phyloP scores from a whole-genome alignment of 2,888 invertebrate species.

The Anodontia alba region DNA sequence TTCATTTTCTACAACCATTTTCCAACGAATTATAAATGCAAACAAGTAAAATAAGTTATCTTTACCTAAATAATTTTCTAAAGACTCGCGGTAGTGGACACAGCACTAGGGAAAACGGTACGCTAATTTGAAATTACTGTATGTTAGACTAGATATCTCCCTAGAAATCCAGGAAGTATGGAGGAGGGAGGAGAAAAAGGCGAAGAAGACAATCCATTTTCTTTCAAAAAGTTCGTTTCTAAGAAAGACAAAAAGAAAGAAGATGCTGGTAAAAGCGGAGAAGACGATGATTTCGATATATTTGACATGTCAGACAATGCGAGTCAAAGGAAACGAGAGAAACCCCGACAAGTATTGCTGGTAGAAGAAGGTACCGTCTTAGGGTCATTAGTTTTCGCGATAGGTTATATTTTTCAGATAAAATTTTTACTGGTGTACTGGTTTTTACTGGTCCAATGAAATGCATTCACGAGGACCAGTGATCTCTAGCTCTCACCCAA shows the following conservation, averaged over 20 bases:
- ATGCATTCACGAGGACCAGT: too few relatives aligned
- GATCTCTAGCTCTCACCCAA: too few relatives aligned
- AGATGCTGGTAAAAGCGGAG: conserved; percentile 30
- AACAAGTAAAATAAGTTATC: too few relatives aligned
- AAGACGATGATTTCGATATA: conserved; percentile 64
- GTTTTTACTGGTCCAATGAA: too few relatives aligned
- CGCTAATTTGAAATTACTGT: too few relatives aligned
- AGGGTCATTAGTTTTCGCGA: not conserved
- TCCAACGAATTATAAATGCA: too few relatives aligned
- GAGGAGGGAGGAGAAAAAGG: conserved; percentile 77
- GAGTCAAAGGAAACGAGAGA: conserved; percentile 46
- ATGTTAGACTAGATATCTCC: too few relatives aligned
- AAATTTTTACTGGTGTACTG: too few relatives aligned
- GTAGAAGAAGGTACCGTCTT: conserved; percentile 50
- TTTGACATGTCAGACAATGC: conserved; percentile 56
- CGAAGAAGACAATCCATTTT: conserved; percentile 81
- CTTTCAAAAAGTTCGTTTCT: conserved; percentile 81
- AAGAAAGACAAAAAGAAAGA: conserved; percentile 67
- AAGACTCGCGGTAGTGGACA: too few relatives aligned
- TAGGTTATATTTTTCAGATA: not conserved
- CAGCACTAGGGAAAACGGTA: too few relatives aligned
- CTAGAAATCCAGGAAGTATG: conserved; percentile 57
- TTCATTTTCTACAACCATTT: too few relatives aligned
- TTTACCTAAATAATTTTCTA: too few relatives aligned
- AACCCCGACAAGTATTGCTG: conserved; percentile 49